A percentile compares a stretch with the other conserved stretches of the same genome.
Evolutionary conservation across 2,797 vertebrate genomes (phyloP).

Genomic region (Ceyx erithaca): DNA sequence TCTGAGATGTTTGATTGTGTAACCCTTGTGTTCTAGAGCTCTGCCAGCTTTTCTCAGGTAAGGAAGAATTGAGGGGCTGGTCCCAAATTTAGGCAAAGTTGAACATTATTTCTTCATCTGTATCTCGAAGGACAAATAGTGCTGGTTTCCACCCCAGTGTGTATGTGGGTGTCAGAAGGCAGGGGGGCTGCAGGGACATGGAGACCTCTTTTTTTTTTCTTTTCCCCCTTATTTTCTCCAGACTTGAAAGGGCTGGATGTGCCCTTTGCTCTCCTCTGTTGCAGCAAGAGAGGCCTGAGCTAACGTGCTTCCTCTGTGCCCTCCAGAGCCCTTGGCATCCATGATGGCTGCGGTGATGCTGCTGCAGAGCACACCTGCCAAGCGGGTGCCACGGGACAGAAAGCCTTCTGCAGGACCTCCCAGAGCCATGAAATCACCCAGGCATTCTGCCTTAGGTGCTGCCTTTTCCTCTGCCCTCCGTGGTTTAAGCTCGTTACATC

Average conservation of each 20-base stretch:
- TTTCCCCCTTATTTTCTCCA: background rate
- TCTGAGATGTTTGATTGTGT: background rate
- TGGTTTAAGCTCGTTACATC: conserved; percentile 31
- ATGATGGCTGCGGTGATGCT: accelerated
- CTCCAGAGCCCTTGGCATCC: background rate
- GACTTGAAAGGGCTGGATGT: background rate
- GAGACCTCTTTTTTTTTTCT: too few species aligned
- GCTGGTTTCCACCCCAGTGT: background rate
- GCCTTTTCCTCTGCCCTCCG: background rate
- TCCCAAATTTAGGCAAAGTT: background rate
- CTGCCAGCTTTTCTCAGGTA: background rate
- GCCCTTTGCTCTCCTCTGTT: background rate
- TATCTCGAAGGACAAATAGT: background rate
- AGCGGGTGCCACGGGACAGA: background rate
- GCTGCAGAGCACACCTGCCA: background rate
- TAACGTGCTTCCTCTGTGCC: background rate
- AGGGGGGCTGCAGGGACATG: background rate
- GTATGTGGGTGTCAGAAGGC: background rate
- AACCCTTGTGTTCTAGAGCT: background rate
- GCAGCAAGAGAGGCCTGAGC: background rate
- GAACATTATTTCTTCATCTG: background rate
- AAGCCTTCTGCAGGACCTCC: background rate
- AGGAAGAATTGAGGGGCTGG: background rate
- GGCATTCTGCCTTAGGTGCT: background rate
- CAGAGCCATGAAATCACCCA: accelerated